A percentile compares a stretch with the other conserved stretches of the same genome.
Evolutionary conservation across 2,888 invertebrate genomes (phyloP).

Genomic region (Pinctada fucata): DNA sequence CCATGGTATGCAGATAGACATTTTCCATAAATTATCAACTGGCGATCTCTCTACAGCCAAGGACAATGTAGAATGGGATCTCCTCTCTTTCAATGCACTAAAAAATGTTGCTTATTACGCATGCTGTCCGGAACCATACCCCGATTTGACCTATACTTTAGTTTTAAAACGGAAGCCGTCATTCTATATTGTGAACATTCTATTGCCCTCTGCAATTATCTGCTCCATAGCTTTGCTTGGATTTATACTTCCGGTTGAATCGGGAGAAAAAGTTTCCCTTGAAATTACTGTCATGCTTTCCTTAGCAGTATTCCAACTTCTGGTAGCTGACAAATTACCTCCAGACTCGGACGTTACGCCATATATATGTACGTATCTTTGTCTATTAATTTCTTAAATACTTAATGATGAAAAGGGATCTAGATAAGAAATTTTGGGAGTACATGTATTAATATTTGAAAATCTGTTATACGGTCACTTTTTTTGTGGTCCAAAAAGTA

Average conservation of each 20-base stretch:
- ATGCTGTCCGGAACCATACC: constrained; percentile 34
- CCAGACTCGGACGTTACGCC: constrained; percentile 71
- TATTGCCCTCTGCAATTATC: constrained; percentile 24
- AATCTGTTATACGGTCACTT: too few relatives aligned
- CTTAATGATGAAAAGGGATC: too few relatives aligned
- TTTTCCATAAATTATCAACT: neutral
- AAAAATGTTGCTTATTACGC: constrained; percentile 22
- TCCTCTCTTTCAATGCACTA: neutral
- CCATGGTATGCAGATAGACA: constrained; percentile 55
- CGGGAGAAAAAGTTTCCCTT: constrained; percentile 55
- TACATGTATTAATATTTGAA: too few relatives aligned
- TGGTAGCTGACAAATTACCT: constrained; percentile 71
- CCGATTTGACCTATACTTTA: constrained; percentile 25
- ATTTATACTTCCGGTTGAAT: constrained; percentile 25
- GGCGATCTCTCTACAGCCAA: constrained; percentile 22
- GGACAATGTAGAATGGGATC: constrained; percentile 30
- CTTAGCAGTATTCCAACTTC: constrained; percentile 69
- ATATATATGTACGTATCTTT: constrained; percentile 58
- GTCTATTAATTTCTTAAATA: too few relatives aligned
- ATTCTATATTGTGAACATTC: constrained; percentile 29
- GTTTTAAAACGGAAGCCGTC: constrained; percentile 17
- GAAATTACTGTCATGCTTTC: constrained; percentile 71
- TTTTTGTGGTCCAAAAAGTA: too few relatives aligned
- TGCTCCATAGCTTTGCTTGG: constrained; percentile 20
- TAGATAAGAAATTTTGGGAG: too few relatives aligned